Percentiles rank a stretch among this genome's conserved stretches.
These are phyloP conservation scores for Acanthacorydalis orientalis DNA, from an alignment of 2,888 invertebrate genomes.

Conservation along the genomic window DNA sequence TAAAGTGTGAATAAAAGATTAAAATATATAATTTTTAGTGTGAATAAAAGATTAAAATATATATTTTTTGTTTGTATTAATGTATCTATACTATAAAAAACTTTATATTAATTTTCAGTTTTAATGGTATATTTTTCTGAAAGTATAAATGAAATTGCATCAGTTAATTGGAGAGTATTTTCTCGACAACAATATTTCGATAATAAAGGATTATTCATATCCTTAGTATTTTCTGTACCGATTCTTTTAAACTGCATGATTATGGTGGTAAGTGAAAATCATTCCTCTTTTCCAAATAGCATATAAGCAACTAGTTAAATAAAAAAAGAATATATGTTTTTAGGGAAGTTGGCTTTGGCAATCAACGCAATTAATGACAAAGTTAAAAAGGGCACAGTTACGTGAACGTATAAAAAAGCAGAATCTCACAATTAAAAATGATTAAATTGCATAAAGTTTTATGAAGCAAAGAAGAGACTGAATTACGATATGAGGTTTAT, in stretches of 20 bases:
- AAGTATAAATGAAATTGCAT: slow-evolving; percentile 77
- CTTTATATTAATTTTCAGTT: slow-evolving; percentile 40
- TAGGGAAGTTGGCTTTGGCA: slow-evolving; percentile 84
- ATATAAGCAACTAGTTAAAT: not conserved
- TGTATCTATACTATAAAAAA: slow-evolving; percentile 6
- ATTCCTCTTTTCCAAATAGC: not conserved
- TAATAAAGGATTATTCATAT: slow-evolving; percentile 84
- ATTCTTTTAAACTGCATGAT: slow-evolving; percentile 83
- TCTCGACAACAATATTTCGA: slow-evolving; percentile 89
- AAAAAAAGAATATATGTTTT: slow-evolving; percentile 15
- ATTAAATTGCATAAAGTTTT: slow-evolving; percentile 5
- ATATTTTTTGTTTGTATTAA: not conserved
- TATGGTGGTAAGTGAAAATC: slow-evolving; percentile 63
- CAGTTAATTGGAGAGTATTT: slow-evolving; percentile 73
- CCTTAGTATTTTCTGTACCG: slow-evolving; percentile 84
- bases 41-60: too few species aligned
- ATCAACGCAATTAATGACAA: slow-evolving; percentile 75
- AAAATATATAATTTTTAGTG: too few species aligned
- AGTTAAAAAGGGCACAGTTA: slow-evolving; percentile 65
- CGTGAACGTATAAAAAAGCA: slow-evolving; percentile 46
- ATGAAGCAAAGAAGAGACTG: too few species aligned
- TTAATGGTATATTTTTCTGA: slow-evolving; percentile 79
- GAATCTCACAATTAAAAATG: slow-evolving; percentile 16
- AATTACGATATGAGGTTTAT: too few species aligned
- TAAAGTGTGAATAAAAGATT: too few species aligned